These are phyloP conservation scores for Cerastis rubricosa DNA, from an alignment of 2,888 invertebrate species.

Conservation along the genomic window DNA sequence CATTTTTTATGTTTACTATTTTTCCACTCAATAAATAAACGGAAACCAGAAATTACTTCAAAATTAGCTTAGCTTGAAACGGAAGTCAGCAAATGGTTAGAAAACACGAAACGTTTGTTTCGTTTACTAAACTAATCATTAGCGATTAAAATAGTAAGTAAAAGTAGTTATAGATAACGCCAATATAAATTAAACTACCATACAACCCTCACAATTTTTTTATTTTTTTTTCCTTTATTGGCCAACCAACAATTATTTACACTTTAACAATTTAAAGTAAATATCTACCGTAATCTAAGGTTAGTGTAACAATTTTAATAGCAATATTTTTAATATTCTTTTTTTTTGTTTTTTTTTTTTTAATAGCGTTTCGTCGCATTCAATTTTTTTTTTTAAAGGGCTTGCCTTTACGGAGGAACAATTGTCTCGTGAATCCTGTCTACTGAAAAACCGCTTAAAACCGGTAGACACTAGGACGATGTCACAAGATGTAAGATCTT, in stretches of 20 bases:
- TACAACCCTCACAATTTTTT: neutral
- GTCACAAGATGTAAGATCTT: no score
- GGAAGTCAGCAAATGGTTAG: conserved; percentile 2
- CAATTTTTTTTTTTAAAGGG: neutral
- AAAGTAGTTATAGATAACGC: conserved; percentile 9
- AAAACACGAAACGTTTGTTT: conserved; percentile 29
- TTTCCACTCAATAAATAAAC: neutral
- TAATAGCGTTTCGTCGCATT: no score
- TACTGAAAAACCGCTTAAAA: neutral
- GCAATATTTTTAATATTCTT: no score
- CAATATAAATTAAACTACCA: no score
- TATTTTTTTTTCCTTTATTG: no score
- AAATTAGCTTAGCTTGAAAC: neutral
- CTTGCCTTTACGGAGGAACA: neutral
- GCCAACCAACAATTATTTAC: no score
- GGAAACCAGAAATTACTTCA: neutral
- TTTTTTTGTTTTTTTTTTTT: neutral
- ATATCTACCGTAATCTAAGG: no score
- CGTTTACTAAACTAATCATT: conserved; percentile 23
- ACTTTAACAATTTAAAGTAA: no score
- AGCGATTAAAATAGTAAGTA: conserved; percentile 4
- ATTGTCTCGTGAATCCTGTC: no score
- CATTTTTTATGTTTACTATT: neutral
- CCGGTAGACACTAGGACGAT: no score
- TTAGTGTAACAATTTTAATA: no score